Percentiles rank a stretch among this genome's conserved stretches.
Conservation (phyloP, 1,140 invertebrate genomes). For the Brachionus rubens region DNA sequence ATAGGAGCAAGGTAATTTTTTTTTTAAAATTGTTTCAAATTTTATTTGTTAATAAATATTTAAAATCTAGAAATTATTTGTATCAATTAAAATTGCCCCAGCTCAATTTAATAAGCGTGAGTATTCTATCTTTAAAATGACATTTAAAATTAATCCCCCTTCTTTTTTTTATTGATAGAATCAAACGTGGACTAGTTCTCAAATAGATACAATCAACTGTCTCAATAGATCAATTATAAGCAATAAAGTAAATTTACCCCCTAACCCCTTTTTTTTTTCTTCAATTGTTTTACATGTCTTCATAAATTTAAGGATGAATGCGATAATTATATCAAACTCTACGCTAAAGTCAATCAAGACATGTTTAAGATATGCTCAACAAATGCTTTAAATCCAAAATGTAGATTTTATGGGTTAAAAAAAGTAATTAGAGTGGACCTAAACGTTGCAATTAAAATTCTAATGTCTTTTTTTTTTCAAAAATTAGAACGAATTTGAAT, state of each 20-base stretch:
- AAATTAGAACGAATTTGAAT: not conserved
- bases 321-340: slow-evolving; percentile 32
- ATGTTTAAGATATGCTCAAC: slow-evolving; percentile 34
- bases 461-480: not conserved
- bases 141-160: not conserved
- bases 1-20: slow-evolving; percentile 15
- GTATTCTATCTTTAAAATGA: not conserved
- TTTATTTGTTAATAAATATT: not conserved
- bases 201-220: not conserved
- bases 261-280: not conserved
- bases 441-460: not conserved
- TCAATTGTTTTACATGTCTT: not conserved
- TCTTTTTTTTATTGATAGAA: not conserved
- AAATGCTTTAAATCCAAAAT: slow-evolving; percentile 29
- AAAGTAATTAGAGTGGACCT: too few species aligned
- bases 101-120: not conserved
- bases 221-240: slow-evolving; percentile 24
- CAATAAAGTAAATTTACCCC: slow-evolving; percentile 9
- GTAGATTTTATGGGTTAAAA: slow-evolving; percentile 15
- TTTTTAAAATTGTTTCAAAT: not conserved
- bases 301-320: not conserved
- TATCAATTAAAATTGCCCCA: slow-evolving; percentile 21
- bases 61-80: slow-evolving; percentile 8
- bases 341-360: slow-evolving; percentile 7
- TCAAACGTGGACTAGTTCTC: slow-evolving; percentile 25